Percentiles rank a stretch among this genome's conserved stretches.
Conservation (phyloP, 2,888 invertebrate genomes). For the Xestia c-nigrum region DNA sequence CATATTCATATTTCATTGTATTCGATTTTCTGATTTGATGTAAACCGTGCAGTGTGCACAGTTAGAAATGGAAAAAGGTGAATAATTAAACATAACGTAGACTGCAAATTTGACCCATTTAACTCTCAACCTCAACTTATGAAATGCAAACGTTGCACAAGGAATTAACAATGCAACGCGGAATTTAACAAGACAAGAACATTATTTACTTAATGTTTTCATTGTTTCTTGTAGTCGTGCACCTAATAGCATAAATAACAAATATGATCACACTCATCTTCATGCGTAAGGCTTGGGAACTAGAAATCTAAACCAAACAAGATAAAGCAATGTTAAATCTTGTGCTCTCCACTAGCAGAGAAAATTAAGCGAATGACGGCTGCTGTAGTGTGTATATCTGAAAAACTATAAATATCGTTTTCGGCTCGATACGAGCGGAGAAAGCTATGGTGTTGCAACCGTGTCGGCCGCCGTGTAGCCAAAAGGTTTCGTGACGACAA, state of each 20-base stretch:
- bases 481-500: conserved; percentile 85
- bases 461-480: conserved; percentile 74
- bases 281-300: not conserved
- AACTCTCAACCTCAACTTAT: conserved; percentile 21
- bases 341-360: conserved; percentile 15
- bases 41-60: not conserved
- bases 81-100: conserved; percentile 19
- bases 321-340: not conserved
- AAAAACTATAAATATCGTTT: conserved; percentile 72
- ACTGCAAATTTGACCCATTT: conserved; percentile 46
- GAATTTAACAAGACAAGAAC: conserved; percentile 8
- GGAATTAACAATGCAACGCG: conserved; percentile 16
- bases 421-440: conserved; percentile 75
- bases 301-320: conserved; percentile 20
- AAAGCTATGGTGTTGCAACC: conserved; percentile 86
- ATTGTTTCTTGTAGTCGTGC: not conserved
- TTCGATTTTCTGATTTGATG: conserved; percentile 21
- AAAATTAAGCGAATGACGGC: conserved; percentile 31
- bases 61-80: conserved; percentile 2
- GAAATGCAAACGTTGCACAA: conserved; percentile 38
- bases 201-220: not conserved
- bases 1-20: conserved; percentile 43
- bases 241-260: not conserved
- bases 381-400: conserved; percentile 43
- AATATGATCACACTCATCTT: not conserved